Conservation (phyloP, 2,797 vertebrate genomes). For the Microctenopoma stevenorrisi region DNA sequence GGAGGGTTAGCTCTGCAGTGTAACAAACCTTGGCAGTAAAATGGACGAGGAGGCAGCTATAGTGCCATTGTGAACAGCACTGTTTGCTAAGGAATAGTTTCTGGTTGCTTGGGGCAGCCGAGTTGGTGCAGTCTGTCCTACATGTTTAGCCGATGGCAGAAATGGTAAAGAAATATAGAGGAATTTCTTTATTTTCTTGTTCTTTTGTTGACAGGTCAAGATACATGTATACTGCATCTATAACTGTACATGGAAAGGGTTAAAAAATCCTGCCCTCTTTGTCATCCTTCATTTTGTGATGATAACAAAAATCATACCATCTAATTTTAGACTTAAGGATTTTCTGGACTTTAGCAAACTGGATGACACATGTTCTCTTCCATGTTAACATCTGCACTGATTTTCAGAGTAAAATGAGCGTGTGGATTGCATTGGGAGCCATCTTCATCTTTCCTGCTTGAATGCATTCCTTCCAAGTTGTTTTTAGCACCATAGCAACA, state of each 20-base stretch:
- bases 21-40: constrained; percentile 52
- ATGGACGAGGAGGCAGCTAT: constrained; percentile 31
- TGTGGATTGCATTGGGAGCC: constrained; percentile 67
- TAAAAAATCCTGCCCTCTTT: constrained; percentile 10
- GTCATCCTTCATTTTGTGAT: constrained; percentile 3
- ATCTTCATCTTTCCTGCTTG: constrained; percentile 71
- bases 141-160: not conserved
- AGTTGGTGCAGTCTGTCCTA: constrained; percentile 13
- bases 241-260: constrained; percentile 5
- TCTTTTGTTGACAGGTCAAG: not conserved
- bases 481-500: constrained; percentile 79
- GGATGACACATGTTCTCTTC: constrained; percentile 54
- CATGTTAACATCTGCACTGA: constrained; percentile 68
- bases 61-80: constrained; percentile 31
- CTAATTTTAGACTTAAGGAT: constrained; percentile 24
- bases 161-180: not conserved
- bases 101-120: constrained; percentile 14
- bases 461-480: constrained; percentile 69
- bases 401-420: constrained; percentile 61
- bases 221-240: constrained; percentile 2
- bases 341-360: constrained; percentile 39
- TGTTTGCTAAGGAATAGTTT: constrained; percentile 35
- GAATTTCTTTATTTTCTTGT: not conserved
- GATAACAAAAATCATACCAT: constrained; percentile 21
- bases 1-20: constrained; percentile 47